phyloP scores from a whole-genome alignment of 2,888 invertebrate genomes.

The Chironomus riparius region DNA sequence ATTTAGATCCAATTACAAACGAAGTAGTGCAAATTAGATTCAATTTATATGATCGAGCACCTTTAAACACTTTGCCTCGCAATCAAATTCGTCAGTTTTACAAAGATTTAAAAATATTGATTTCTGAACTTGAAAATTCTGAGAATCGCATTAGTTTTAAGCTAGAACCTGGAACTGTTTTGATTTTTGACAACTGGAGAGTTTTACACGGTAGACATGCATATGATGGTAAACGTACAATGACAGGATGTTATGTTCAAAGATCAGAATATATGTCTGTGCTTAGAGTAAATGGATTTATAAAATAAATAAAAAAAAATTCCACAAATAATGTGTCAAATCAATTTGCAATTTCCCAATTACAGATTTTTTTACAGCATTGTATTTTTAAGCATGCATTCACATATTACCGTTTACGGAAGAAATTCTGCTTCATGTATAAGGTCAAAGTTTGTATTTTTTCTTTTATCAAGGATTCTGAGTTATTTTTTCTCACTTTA shows the following conservation, averaged over 20 bases:
- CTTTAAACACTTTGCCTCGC: slow-evolving; percentile 48
- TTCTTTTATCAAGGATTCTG: too few species aligned
- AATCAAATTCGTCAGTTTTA: slow-evolving; percentile 52
- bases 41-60: slow-evolving; percentile 65
- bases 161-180: slow-evolving; percentile 57
- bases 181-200: slow-evolving; percentile 71
- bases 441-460: too few species aligned
- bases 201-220: slow-evolving; percentile 63
- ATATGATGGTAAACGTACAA: slow-evolving; percentile 56
- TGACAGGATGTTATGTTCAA: slow-evolving; percentile 64
- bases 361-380: too few species aligned
- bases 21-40: slow-evolving; percentile 58
- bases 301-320: slow-evolving; percentile 3
- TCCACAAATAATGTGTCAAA: too few species aligned
- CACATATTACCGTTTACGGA: too few species aligned
- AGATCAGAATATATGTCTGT: slow-evolving; percentile 51
- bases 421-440: too few species aligned
- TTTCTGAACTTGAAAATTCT: slow-evolving; percentile 45
- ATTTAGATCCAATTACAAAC: slow-evolving; percentile 46
- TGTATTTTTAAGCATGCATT: too few species aligned
- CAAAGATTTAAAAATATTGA: slow-evolving; percentile 47
- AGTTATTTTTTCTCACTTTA: too few species aligned
- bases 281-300: background rate
- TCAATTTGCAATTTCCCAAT: too few species aligned
- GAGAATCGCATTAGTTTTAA: slow-evolving; percentile 51